Evolutionary conservation across 2,797 vertebrate genomes (phyloP), one percentile per base, ranked within the genome.

Genomic region (Moxostoma hubbsi): DNA sequence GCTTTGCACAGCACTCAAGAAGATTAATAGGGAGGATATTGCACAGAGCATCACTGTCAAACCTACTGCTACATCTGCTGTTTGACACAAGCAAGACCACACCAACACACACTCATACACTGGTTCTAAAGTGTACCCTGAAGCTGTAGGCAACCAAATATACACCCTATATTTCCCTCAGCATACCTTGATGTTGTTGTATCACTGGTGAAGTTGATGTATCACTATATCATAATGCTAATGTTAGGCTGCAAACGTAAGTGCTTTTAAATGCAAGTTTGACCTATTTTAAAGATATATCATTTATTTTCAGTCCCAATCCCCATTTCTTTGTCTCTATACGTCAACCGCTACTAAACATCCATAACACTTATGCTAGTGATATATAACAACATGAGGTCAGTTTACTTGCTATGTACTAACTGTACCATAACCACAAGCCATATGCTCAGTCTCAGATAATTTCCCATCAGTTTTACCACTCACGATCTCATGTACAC

Each of bases 21-120:
- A 95, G 83, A 95, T 97, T 85, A 96, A 98, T 89, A 92, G 97
- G 0, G 94, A 96, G 0, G 98, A 99, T 90, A 91, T 99, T 11
- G 96, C 95, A 0, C 96, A 97, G 87, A 96, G 94, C 85, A 90
- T 99, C 85, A 83, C 85, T 49, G 87, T 90, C 8, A 96, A 96
- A 75, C 95, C 96, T 16, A 98, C 95, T 0, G 97, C 96, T 89
- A 98, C 97, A 0, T 99, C 97, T 7, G 94, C 96, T 0, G 96
- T 95, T 83, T 95, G 89, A 94, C 24, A 58, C 36, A 36, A 36
- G 36, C 36, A 36, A 36, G 36, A 36, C 36, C 36, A 36, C 36
- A 36, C 36, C 36, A 47, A 67, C 8, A 46, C 11, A 47, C 68
- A 11, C 69, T 83, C 50, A 50, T 24, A 74, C 61, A 75, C 50